Evolutionary conservation across 2,888 invertebrate genomes (phyloP), one percentile per base, ranked within the genome.

Genomic region (Netelia fuscicornis): DNA sequence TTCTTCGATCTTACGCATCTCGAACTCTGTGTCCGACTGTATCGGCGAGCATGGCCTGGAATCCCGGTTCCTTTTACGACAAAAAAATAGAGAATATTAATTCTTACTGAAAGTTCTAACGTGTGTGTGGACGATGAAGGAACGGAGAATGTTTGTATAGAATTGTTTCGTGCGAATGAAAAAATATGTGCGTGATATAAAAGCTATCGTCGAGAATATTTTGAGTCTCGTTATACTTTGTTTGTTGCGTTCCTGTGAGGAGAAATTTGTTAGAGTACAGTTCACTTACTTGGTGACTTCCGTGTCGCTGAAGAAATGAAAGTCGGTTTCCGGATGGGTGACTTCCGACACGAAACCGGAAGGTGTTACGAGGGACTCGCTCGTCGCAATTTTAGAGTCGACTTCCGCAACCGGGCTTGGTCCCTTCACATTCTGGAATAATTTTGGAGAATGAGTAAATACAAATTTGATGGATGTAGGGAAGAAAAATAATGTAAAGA

Each of bases 11-110:
- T 93, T 94, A 17, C 90, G 91, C 91, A 96, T 94, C 94, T 99
- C 99, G 91, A 98, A 97, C 93, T 99, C 99, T 0, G 98, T 98
- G 94, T 99, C 99, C 60, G 98, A 98, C 93, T 98, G 98, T 85
- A 97, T 96, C 8, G 98, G 98, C 13, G 98, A 97, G 86, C 96
- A 96, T 56, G 97, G 96, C 83, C 98, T 96, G 52, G 97, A 97
- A 85, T 95, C 94, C 86, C 92, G 93, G 88, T 93, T 93, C 89
- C 93, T 93, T 87, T 89, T 30, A 77, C 58, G 67, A 78, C n/a
- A 25, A 60, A 60, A 78, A 58, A 58, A 67, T 42, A 65, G 65
- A 77, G 10, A 77, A 54, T 30, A 30, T 30, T 30, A 5, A 30
- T 30, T 30, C 5, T 30, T 30, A 30, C 5, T 30, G 5, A 5